A percentile compares a stretch with the other conserved stretches of the same genome.
phyloP scores from a whole-genome alignment of 1,140 invertebrate genomes.

The Drosophila parabipectinata region DNA sequence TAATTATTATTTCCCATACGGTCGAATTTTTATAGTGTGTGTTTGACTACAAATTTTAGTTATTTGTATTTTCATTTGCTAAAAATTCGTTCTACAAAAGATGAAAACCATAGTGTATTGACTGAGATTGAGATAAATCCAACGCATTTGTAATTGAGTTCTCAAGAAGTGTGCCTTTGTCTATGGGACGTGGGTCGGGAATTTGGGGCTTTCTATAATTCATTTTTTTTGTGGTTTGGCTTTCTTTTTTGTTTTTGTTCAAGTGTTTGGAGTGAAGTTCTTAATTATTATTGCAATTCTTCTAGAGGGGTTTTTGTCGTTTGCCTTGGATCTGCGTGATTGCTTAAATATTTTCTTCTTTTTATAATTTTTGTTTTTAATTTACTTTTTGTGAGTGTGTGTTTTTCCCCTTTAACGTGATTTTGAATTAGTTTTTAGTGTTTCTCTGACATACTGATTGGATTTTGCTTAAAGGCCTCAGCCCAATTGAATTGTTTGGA shows the following conservation, averaged over 20 bases:
- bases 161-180: conserved; percentile 42
- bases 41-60: conserved; percentile 12
- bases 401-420: conserved; percentile 43
- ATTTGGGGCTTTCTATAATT: conserved; percentile 36
- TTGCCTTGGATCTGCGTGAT: conserved; percentile 39
- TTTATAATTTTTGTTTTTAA: conserved; percentile 51
- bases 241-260: conserved; percentile 14
- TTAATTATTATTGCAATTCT: conserved; percentile 77
- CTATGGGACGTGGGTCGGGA: conserved; percentile 53
- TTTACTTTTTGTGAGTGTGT: conserved; percentile 7
- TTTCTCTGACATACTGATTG: conserved; percentile 23
- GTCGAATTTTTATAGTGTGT: conserved; percentile 38
- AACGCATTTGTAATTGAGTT: conserved; percentile 48
- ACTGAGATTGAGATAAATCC: conserved; percentile 39
- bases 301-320: conserved; percentile 62
- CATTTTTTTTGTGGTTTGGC: conserved; percentile 1
- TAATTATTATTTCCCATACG: conserved; percentile 68
- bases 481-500: conserved; percentile 52
- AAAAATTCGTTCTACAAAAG: conserved; percentile 43
- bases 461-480: conserved; percentile 16
- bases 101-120: conserved; percentile 37
- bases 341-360: conserved; percentile 52
- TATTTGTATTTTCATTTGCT: conserved; percentile 23
- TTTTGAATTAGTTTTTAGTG: conserved; percentile 45
- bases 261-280: conserved; percentile 68